phyloP scores from a whole-genome alignment of 2,888 invertebrate genomes.

The Baccha elongata region DNA sequence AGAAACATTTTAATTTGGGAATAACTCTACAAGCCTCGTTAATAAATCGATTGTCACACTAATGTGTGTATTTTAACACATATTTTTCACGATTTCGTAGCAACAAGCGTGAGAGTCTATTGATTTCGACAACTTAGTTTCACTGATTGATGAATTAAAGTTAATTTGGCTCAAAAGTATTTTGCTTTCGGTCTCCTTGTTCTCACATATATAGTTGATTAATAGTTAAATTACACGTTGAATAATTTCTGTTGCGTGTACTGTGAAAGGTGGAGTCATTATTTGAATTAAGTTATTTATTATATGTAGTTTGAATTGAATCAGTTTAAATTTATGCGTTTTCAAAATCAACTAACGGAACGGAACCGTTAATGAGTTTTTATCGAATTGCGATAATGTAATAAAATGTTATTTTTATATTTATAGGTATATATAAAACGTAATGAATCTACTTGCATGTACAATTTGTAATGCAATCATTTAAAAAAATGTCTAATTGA shows the following conservation, averaged over 20 bases:
- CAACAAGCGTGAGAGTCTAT: too few relatives aligned
- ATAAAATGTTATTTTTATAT: too few relatives aligned
- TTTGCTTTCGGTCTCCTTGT: background rate
- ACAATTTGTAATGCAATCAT: too few relatives aligned
- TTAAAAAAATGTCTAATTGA: too few relatives aligned
- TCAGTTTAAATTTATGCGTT: background rate
- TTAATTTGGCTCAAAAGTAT: background rate
- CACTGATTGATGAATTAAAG: background rate
- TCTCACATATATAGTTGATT: background rate
- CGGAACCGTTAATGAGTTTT: background rate
- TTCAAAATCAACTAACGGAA: background rate
- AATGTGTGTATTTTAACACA: background rate
- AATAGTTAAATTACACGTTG: background rate
- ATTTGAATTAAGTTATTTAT: background rate
- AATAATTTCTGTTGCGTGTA: conserved; percentile 21
- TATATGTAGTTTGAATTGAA: background rate
- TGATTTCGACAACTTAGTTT: too few relatives aligned
- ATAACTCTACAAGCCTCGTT: too few relatives aligned
- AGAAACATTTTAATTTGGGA: too few relatives aligned
- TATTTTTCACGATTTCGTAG: too few relatives aligned
- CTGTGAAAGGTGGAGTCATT: conserved; percentile 1
- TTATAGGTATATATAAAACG: too few relatives aligned
- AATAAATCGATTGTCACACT: too few relatives aligned
- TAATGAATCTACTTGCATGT: too few relatives aligned
- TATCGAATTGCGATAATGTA: too few relatives aligned